Conservation (phyloP, 1,140 invertebrate species). For the Lithobius niger region DNA sequence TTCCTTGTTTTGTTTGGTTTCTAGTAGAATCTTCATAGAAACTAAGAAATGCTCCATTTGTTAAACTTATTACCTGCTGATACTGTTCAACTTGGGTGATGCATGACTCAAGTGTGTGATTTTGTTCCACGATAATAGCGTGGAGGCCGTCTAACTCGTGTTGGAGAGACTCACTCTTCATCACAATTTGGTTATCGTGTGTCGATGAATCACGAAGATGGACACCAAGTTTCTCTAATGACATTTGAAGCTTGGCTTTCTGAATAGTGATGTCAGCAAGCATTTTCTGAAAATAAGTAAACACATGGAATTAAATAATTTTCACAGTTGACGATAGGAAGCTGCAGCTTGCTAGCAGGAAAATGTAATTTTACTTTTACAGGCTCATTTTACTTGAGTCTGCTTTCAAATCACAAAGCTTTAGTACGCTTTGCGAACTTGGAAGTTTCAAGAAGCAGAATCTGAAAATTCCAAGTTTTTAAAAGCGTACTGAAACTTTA, state of each 20-base stretch:
- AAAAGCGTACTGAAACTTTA: no score
- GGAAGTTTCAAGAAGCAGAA: no score
- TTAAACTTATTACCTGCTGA: no score
- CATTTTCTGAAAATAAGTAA: conserved; percentile 42
- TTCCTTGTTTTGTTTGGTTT: no score
- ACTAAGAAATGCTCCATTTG: no score
- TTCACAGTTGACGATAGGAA: no score
- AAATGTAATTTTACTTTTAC: not conserved
- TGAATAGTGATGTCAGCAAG: conserved; percentile 74
- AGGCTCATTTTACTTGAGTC: not conserved
- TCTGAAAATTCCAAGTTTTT: no score
- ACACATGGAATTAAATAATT: no score
- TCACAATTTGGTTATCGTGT: conserved; percentile 57
- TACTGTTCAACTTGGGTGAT: conserved; percentile 72
- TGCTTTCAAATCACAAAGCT: no score
- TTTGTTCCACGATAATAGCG: conserved; percentile 50
- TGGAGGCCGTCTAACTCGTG: conserved; percentile 51
- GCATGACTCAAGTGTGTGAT: conserved; percentile 54
- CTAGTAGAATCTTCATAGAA: no score
- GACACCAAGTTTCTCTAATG: conserved; percentile 66
- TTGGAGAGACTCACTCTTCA: conserved; percentile 51
- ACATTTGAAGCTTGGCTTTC: conserved; percentile 75
- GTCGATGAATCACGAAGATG: conserved; percentile 29
- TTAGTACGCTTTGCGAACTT: no score
- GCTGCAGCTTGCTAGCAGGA: no score